phyloP scores from a whole-genome alignment of 2,888 invertebrate species.

The Bruchidius siliquastri region DNA sequence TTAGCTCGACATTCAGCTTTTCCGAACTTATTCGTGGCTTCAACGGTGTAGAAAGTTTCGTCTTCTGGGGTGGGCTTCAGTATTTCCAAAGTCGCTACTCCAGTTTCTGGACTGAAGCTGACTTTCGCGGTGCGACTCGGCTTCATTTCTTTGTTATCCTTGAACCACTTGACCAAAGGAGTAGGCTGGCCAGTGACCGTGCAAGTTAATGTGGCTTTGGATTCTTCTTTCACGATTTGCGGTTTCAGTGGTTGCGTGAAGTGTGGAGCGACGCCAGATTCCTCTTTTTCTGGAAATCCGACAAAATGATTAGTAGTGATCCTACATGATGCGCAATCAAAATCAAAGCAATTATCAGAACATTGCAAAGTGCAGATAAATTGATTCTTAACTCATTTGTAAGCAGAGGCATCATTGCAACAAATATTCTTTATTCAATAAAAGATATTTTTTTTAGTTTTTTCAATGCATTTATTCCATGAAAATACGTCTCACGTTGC shows the following conservation, averaged over 20 bases:
- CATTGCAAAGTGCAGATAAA: not conserved
- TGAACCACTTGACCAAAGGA: conserved; percentile 69
- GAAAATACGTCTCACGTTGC: no score
- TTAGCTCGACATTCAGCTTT: conserved; percentile 70
- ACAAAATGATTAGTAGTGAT: not conserved
- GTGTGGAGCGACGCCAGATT: conserved; percentile 62
- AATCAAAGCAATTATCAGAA: no score
- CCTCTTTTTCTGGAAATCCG: conserved; percentile 58
- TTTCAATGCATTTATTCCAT: no score
- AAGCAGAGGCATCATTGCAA: no score
- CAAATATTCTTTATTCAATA: no score
- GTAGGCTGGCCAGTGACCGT: conserved; percentile 64
- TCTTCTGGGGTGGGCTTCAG: conserved; percentile 62
- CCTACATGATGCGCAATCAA: not conserved
- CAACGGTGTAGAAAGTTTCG: conserved; percentile 64
- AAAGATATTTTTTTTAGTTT: no score
- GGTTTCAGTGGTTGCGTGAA: conserved; percentile 65
- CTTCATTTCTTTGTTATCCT: conserved; percentile 57
- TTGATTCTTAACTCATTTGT: no score
- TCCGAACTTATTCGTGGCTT: conserved; percentile 69
- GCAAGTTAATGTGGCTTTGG: conserved; percentile 61
- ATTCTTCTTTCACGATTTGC: conserved; percentile 57
- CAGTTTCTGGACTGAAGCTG: conserved; percentile 58
- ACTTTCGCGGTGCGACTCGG: conserved; percentile 55
- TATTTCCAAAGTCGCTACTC: conserved; percentile 60